A percentile compares a stretch with the other conserved stretches of the same genome.
These are phyloP conservation scores for Resseliella maxima DNA, from an alignment of 2,888 invertebrate species.

Conservation along the genomic window DNA sequence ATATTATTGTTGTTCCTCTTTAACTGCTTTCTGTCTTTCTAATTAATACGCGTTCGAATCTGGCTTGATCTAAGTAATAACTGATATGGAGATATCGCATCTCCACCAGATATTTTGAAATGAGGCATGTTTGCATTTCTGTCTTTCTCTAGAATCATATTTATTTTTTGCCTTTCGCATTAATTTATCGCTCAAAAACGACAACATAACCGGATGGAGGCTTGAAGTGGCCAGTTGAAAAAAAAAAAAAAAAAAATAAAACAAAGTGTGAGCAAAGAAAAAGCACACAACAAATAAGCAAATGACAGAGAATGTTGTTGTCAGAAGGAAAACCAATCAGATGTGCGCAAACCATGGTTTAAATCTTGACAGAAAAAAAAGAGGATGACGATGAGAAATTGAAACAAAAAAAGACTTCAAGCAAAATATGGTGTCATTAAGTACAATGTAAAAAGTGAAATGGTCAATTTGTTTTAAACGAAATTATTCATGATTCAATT, in stretches of 20 bases:
- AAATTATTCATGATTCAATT: not conserved
- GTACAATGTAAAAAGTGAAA: not conserved
- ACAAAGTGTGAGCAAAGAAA: not conserved
- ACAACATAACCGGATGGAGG: not conserved
- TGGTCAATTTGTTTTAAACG: not conserved
- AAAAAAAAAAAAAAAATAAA: not conserved
- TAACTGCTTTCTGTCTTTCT: not conserved
- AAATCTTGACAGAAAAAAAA: not conserved
- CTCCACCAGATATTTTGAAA: constrained; percentile 9
- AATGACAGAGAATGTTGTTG: constrained; percentile 10
- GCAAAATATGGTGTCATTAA: not conserved
- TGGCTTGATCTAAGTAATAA: constrained; percentile 53
- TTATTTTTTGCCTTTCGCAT: constrained; percentile 14
- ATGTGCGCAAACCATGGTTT: not conserved
- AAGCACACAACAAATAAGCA: not conserved
- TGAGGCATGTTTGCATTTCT: constrained; percentile 11
- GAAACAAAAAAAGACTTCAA: not conserved
- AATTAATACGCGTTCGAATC: constrained; percentile 27
- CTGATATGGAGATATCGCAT: constrained; percentile 51
- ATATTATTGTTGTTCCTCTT: not conserved
- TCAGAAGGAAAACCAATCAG: constrained; percentile 25
- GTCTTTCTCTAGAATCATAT: constrained; percentile 52
- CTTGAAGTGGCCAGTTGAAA: not conserved
- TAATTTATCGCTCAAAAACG: not conserved
- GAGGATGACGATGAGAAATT: not conserved